These are phyloP conservation scores for Rhinogobius similis DNA, from an alignment of 2,113 vertebrate species.

Conservation along the genomic window DNA sequence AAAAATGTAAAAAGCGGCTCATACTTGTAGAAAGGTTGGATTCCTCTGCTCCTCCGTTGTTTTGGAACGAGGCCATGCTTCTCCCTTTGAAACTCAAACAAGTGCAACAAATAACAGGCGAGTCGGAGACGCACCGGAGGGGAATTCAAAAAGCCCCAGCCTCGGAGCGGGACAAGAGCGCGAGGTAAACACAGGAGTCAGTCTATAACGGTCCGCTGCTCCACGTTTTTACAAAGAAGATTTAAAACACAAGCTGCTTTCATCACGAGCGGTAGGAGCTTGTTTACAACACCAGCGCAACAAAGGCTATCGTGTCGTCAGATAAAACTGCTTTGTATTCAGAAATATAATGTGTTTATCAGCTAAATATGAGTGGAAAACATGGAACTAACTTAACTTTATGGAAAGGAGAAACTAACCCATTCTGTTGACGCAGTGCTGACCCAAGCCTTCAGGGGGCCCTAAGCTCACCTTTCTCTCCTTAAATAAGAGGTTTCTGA, in stretches of 20 bases:
- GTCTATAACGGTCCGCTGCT: slow-evolving; percentile 15
- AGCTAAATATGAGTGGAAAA: background rate
- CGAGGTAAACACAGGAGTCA: slow-evolving; percentile 13
- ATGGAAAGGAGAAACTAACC: background rate
- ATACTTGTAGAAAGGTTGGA: background rate
- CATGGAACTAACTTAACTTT: background rate
- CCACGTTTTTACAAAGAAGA: background rate
- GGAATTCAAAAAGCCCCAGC: slow-evolving; percentile 6
- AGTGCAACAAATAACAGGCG: slow-evolving; percentile 2
- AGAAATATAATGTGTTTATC: background rate
- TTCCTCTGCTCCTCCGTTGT: background rate
- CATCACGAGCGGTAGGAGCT: background rate
- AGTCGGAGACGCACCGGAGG: background rate
- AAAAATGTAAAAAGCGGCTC: background rate
- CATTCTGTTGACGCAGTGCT: background rate
- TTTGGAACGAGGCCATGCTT: background rate
- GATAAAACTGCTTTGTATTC: background rate
- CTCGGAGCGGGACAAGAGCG: background rate
- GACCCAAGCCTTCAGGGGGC: too few relatives aligned
- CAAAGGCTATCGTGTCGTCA: background rate
- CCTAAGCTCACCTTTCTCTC: too few relatives aligned
- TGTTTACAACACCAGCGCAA: background rate
- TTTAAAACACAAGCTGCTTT: slow-evolving; percentile 4
- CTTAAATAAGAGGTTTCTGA: too few relatives aligned
- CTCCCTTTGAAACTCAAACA: slow-evolving; percentile 23